Evolutionary conservation across 2,888 invertebrate species (phyloP), one percentile per base, ranked within the genome.

Genomic region (Axea sp.): DNA sequence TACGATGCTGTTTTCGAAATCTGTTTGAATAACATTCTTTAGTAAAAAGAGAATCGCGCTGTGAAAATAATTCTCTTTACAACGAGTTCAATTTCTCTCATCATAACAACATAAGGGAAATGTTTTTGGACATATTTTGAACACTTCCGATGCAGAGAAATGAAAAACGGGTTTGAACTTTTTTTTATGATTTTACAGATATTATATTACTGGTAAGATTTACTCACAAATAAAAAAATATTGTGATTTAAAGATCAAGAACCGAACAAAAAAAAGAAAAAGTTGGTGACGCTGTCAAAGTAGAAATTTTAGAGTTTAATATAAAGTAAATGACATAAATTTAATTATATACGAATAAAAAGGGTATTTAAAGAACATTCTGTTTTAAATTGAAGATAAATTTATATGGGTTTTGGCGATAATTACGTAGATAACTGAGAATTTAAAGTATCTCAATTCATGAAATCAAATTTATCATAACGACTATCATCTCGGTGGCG

Each of bases 1-100:
- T 65, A 64, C 65, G 22, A 49, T 1, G 24, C 53, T 60, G 59
- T 60, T 72, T 71, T 65, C 59, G 24, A 37, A 72, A 51, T 65
- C 11, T 3, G 17, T 35, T 12, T 62, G 28, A 64, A 64, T 49
- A 28, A 30, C 47, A 64, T 71, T 71, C 49, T 64, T 51, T 17
- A 9, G 17, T 15, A 33, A 26, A 24, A 11, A 7, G 41, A 53
- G 53, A 59, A 60, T 69, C 53, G 57, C 67, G 49, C 60, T 59
- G 68, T 45, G 60, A 69, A 60, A 62, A 69, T 69, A 47, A 71
- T 71, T 69, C 47, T 14, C 15, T 28, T 33, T 9, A 60, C 35
- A 62, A 47, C 30, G 9, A 62, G 33, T 14, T 26, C 30, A 53
- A 53, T 69, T 62, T 62, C 47, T 53, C 55, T 60, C 53, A 69